Evolutionary conservation across 2,888 invertebrate species (phyloP).

Genomic region (Sinhomidia bicolor): DNA sequence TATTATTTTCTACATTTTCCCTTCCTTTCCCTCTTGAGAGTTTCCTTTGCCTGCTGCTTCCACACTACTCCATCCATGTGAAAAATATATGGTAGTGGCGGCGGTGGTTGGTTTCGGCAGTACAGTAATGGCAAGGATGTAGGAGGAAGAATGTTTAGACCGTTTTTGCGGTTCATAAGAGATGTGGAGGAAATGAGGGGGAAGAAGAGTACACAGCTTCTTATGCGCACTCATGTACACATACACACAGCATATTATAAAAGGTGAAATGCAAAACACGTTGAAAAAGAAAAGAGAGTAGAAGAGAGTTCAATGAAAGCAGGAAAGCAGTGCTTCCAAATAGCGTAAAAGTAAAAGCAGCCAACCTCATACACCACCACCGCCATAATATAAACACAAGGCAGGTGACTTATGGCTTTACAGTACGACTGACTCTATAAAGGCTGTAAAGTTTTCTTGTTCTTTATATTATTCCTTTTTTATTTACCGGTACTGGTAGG

Average conservation of each 20-base stretch:
- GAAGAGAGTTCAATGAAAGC: not conserved
- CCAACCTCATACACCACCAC: slow-evolving; percentile 19
- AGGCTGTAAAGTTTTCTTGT: not conserved
- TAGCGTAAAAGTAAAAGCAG: not conserved
- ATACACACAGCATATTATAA: too few species aligned
- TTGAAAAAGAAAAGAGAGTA: not conserved
- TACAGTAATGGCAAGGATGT: not conserved
- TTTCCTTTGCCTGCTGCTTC: not conserved
- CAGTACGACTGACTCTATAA: not conserved
- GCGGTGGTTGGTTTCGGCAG: too few species aligned
- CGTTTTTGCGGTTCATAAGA: slow-evolving; percentile 27
- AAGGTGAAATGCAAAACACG: not conserved
- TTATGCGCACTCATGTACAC: not conserved
- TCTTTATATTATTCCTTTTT: not conserved
- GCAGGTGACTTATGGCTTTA: slow-evolving; percentile 42
- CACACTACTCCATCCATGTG: not conserved
- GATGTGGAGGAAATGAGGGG: slow-evolving; percentile 13
- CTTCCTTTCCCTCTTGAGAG: not conserved
- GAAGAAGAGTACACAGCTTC: slow-evolving; percentile 33
- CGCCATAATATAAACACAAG: not conserved
- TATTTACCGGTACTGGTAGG: not conserved
- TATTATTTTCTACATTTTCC: not conserved
- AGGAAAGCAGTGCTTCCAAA: not conserved
- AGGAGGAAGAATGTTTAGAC: not conserved
- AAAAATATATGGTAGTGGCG: not conserved